Percentiles rank a stretch among this genome's conserved stretches.
Conservation (phyloP, 2,888 invertebrate species). For the Brachynemurus nebulosus region DNA sequence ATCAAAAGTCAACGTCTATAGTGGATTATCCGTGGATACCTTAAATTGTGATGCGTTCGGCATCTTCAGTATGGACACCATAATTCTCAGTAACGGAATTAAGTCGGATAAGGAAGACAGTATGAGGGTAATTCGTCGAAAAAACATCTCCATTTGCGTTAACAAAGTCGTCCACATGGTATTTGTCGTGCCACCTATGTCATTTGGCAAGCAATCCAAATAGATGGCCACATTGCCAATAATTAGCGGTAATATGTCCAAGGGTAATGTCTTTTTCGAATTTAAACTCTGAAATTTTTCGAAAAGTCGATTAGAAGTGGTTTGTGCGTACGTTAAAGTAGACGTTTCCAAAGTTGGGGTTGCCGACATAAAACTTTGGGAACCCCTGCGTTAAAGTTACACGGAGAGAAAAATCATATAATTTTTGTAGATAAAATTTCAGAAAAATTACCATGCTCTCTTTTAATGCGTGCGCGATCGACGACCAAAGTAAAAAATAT, state of each 20-base stretch:
- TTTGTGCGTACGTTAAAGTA: no score
- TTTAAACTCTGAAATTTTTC: slow-evolving; percentile 46
- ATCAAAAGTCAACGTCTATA: neutral
- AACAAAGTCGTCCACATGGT: slow-evolving; percentile 69
- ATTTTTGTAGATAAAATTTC: no score
- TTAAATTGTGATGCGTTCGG: slow-evolving; percentile 71
- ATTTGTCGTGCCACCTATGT: slow-evolving; percentile 55
- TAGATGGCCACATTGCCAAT: slow-evolving; percentile 88
- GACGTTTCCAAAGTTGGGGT: no score
- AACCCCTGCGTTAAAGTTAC: no score
- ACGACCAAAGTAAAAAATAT: no score
- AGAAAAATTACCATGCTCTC: no score
- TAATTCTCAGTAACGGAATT: slow-evolving; percentile 57
- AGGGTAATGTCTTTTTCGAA: slow-evolving; percentile 57
- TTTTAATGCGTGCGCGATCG: no score
- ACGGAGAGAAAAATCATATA: no score
- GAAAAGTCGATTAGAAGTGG: no score
- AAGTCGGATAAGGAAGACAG: slow-evolving; percentile 56
- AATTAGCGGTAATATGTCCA: slow-evolving; percentile 59
- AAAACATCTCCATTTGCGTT: slow-evolving; percentile 73
- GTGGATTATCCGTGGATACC: slow-evolving; percentile 31
- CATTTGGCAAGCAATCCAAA: slow-evolving; percentile 79
- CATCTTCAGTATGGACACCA: slow-evolving; percentile 66
- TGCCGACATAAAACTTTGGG: no score
- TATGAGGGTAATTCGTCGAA: slow-evolving; percentile 60